Percentiles rank a stretch among this genome's conserved stretches.
These are phyloP conservation scores for Camponotus floridanus DNA, from an alignment of 1,140 invertebrate genomes.

Conservation along the genomic window DNA sequence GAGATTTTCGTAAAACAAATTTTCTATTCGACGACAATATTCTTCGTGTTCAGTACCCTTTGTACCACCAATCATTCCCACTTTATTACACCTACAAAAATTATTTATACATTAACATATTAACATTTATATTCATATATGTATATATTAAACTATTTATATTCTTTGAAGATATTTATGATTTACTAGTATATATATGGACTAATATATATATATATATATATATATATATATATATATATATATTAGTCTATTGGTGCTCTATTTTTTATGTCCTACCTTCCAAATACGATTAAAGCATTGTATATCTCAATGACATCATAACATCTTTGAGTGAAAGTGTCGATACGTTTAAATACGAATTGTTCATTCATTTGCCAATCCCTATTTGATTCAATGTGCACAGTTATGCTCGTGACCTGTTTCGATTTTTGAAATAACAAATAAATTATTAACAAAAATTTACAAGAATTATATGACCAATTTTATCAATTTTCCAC, in stretches of 20 bases:
- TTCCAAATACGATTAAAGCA: slow-evolving; percentile 91
- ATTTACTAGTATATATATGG: neutral
- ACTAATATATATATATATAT: no score
- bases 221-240: no score
- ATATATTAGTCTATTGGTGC: no score
- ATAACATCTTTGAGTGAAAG: slow-evolving; percentile 93
- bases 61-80: slow-evolving; percentile 89
- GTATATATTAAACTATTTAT: neutral
- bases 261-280: slow-evolving; percentile 80
- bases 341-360: slow-evolving; percentile 95
- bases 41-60: slow-evolving; percentile 90
- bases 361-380: slow-evolving; percentile 92
- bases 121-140: slow-evolving; percentile 1
- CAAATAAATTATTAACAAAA: neutral
- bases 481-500: slow-evolving; percentile 11
- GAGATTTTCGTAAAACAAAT: slow-evolving; percentile 90
- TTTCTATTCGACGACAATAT: slow-evolving; percentile 86
- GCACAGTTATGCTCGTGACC: slow-evolving; percentile 15
- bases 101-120: slow-evolving; percentile 56
- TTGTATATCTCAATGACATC: slow-evolving; percentile 95
- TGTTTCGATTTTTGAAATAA: slow-evolving; percentile 18
- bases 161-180: neutral
- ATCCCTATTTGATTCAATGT: slow-evolving; percentile 70
- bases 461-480: neutral
- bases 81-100: slow-evolving; percentile 87